A percentile compares a stretch with the other conserved stretches of the same genome.
Conservation (phyloP, 2,113 vertebrate genomes). For the Fulmarus glacialis region DNA sequence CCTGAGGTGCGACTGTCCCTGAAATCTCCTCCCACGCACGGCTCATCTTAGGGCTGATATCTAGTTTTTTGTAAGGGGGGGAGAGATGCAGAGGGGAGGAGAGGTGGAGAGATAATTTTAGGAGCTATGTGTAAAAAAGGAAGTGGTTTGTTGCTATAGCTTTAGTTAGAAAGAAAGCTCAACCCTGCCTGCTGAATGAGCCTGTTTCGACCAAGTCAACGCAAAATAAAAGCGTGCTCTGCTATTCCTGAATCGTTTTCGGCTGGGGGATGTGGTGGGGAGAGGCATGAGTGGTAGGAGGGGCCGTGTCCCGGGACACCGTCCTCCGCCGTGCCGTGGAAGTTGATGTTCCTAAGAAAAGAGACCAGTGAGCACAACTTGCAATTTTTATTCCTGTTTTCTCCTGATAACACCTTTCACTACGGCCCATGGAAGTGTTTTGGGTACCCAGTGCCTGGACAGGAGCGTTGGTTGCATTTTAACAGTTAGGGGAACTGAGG, state of each 20-base stretch:
- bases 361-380: not conserved
- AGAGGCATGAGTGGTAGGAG: not conserved
- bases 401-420: not conserved
- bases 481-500: not conserved
- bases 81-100: not conserved
- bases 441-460: not conserved
- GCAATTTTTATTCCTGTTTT: not conserved
- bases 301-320: not conserved
- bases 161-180: slow-evolving; percentile 37
- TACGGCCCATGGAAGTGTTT: rapidly evolving
- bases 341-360: not conserved
- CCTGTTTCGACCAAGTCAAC: not conserved
- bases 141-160: slow-evolving; percentile 63
- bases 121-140: slow-evolving; percentile 39
- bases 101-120: slow-evolving; percentile 57
- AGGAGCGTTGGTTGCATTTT: not conserved
- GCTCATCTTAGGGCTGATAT: not conserved
- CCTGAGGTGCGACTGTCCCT: slow-evolving; percentile 9
- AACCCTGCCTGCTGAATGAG: slow-evolving; percentile 4
- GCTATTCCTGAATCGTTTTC: not conserved
- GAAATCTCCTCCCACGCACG: not conserved
- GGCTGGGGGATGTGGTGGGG: not conserved
- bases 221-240: not conserved
- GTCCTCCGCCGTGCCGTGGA: rapidly evolving
- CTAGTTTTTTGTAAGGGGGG: not conserved